Conservation (phyloP, 2,888 invertebrate species). For the Tachina grossa region DNA sequence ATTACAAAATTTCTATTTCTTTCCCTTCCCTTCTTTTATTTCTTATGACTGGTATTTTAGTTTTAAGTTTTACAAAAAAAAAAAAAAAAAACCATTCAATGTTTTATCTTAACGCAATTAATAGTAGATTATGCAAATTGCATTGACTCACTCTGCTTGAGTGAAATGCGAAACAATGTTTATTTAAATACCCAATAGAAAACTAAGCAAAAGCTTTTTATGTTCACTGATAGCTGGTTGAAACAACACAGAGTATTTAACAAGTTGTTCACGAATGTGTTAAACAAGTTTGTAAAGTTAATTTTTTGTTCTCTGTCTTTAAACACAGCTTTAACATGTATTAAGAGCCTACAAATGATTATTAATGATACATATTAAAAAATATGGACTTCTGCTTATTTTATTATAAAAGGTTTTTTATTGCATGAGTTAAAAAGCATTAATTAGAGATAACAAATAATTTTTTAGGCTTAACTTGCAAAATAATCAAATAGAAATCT, state of each 20-base stretch:
- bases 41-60: background rate
- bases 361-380: constrained; percentile 44
- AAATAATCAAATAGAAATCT: too few species aligned
- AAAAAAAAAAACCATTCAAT: constrained; percentile 41
- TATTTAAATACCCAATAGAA: constrained; percentile 15
- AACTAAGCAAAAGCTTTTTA: background rate
- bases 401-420: constrained; percentile 1
- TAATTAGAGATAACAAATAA: background rate
- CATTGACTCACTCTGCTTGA: constrained; percentile 49
- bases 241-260: constrained; percentile 29
- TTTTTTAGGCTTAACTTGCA: too few species aligned
- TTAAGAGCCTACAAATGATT: constrained; percentile 51
- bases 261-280: constrained; percentile 59
- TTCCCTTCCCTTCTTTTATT: background rate
- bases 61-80: background rate
- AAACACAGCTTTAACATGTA: background rate
- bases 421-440: background rate
- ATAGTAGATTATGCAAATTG: constrained; percentile 80
- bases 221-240: background rate
- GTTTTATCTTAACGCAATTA: constrained; percentile 78
- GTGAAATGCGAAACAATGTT: constrained; percentile 42
- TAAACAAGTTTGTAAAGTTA: constrained; percentile 34
- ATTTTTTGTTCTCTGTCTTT: background rate
- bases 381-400: background rate
- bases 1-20: background rate